Conservation (phyloP, 2,888 invertebrate genomes). For the Acronicta aceris region DNA sequence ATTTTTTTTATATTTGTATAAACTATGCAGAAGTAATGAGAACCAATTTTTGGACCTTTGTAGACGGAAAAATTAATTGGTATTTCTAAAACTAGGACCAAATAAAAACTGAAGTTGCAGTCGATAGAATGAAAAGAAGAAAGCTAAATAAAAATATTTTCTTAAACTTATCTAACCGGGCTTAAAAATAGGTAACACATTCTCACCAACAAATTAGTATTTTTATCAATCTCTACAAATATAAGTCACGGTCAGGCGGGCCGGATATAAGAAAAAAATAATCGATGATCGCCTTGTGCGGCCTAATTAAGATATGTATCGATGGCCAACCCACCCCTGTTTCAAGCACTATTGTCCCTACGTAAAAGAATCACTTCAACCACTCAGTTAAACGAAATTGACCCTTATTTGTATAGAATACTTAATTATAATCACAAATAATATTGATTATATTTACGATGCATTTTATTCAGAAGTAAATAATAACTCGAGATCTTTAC, state of each 20-base stretch:
- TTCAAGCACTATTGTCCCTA: slow-evolving; percentile 79
- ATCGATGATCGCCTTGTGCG: slow-evolving; percentile 83
- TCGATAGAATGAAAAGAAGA: too few relatives aligned
- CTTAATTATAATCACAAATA: slow-evolving; percentile 56
- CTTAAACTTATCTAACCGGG: too few relatives aligned
- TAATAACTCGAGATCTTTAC: slow-evolving; percentile 40
- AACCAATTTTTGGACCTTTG: too few relatives aligned
- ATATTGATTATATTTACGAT: slow-evolving; percentile 56
- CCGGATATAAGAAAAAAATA: slow-evolving; percentile 77
- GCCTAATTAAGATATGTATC: slow-evolving; percentile 89
- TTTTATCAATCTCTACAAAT: slow-evolving; percentile 65
- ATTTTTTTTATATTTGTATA: too few relatives aligned
- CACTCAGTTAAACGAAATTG: slow-evolving; percentile 42
- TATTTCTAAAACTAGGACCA: too few relatives aligned
- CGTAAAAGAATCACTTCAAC: slow-evolving; percentile 50
- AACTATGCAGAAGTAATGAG: too few relatives aligned
- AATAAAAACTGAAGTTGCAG: too few relatives aligned
- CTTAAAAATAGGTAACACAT: slow-evolving; percentile 31
- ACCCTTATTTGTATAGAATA: slow-evolving; percentile 59
- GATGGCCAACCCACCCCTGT: slow-evolving; percentile 81
- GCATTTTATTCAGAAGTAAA: slow-evolving; percentile 49
- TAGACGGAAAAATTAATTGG: too few relatives aligned
- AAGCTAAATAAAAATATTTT: too few relatives aligned
- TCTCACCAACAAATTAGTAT: slow-evolving; percentile 49
- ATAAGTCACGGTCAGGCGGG: slow-evolving; percentile 77